These are phyloP conservation scores for Cantharis rustica DNA, from an alignment of 2,888 invertebrate genomes.

Conservation along the genomic window DNA sequence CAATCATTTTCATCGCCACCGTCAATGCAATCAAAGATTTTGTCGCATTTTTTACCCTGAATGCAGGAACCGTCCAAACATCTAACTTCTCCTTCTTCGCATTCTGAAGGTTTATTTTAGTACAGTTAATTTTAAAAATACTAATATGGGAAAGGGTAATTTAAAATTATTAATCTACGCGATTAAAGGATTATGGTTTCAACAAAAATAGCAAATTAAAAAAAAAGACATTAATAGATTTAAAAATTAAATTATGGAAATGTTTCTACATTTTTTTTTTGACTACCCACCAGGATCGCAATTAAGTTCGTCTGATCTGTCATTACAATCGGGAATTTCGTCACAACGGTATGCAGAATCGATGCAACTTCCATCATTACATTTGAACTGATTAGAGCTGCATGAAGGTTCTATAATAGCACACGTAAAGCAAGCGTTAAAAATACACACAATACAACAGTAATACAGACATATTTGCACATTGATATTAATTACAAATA, in stretches of 20 bases:
- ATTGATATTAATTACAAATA: neutral
- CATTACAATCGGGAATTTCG: constrained; percentile 59
- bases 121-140: constrained; percentile 7
- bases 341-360: constrained; percentile 59
- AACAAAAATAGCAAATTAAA: neutral
- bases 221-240: neutral
- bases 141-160: neutral
- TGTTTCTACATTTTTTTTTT: neutral
- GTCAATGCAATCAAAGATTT: constrained; percentile 62
- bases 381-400: constrained; percentile 63
- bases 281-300: constrained; percentile 52
- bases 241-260: neutral
- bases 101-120: constrained; percentile 27
- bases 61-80: constrained; percentile 47
- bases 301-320: constrained; percentile 60
- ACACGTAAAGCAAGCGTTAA: constrained; percentile 32
- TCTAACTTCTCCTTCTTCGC: constrained; percentile 16
- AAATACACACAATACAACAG: constrained; percentile 7
- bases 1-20: constrained; percentile 60
- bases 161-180: neutral
- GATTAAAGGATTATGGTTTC: neutral
- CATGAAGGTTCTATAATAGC: constrained; percentile 56
- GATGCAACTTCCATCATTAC: constrained; percentile 67
- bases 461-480: constrained; percentile 1
- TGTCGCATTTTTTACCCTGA: constrained; percentile 61